Percentiles rank a stretch among this genome's conserved stretches.
phyloP scores from a whole-genome alignment of 1,140 invertebrate species.

The Aphidius ervi region DNA sequence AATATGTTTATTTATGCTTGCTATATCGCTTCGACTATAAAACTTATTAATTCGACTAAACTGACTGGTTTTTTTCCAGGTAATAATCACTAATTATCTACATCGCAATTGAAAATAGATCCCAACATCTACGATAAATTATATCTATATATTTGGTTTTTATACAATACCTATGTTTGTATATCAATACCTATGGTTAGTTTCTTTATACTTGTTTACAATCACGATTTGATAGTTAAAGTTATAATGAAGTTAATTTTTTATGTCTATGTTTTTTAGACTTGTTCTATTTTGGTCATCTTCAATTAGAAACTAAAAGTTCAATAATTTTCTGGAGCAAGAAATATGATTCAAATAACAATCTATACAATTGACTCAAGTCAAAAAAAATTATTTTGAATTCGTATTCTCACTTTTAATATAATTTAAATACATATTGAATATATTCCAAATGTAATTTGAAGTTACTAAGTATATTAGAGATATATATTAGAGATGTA shows the following conservation, averaged over 20 bases:
- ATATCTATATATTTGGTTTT: slow-evolving; percentile 33
- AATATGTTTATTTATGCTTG: slow-evolving; percentile 25
- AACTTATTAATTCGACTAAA: slow-evolving; percentile 29
- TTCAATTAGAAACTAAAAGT: slow-evolving; percentile 45
- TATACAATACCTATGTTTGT: slow-evolving; percentile 35
- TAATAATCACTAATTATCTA: slow-evolving; percentile 31
- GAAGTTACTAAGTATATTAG: no score
- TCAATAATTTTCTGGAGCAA: slow-evolving; percentile 35
- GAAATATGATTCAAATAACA: slow-evolving; percentile 11
- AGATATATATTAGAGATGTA: no score
- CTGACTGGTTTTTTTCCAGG: slow-evolving; percentile 35
- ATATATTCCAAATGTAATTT: no score
- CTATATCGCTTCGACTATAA: slow-evolving; percentile 47
- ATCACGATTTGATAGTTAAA: slow-evolving; percentile 45
- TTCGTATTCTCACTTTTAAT: no score
- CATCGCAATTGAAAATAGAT: slow-evolving; percentile 43
- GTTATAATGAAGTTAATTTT: slow-evolving; percentile 43
- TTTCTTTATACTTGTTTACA: slow-evolving; percentile 45
- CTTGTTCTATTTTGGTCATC: slow-evolving; percentile 47
- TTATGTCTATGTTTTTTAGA: slow-evolving; percentile 23
- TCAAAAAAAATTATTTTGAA: no score
- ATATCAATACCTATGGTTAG: slow-evolving; percentile 42
- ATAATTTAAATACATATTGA: no score
- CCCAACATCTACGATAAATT: slow-evolving; percentile 51
- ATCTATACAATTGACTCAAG: no score